Evolutionary conservation across 2,888 invertebrate genomes (phyloP).

Genomic region (Lagria hirta): DNA sequence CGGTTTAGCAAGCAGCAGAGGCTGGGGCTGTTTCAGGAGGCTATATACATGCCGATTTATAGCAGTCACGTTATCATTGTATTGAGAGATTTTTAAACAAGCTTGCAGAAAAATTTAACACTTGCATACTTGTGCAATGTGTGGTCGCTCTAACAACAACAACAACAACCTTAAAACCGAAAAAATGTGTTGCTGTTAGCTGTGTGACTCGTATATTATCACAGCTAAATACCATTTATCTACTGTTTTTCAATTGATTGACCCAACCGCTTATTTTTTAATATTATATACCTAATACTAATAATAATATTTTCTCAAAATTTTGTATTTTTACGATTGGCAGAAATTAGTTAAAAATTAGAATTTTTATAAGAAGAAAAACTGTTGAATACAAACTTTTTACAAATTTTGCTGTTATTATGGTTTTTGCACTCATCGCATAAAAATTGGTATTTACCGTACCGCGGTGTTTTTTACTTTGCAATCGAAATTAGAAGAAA

Average conservation of each 20-base stretch:
- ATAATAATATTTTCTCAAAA: background rate
- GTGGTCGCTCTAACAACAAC: slow-evolving; percentile 40
- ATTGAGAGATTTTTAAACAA: slow-evolving; percentile 39
- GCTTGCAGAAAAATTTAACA: slow-evolving; percentile 37
- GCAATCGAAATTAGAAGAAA: too few relatives aligned
- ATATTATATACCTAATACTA: background rate
- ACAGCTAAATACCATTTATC: background rate
- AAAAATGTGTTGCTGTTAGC: slow-evolving; percentile 17
- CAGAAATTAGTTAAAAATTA: too few relatives aligned
- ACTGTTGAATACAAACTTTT: too few relatives aligned
- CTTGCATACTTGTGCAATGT: slow-evolving; percentile 34
- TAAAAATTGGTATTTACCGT: too few relatives aligned
- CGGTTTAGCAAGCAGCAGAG: slow-evolving; percentile 46
- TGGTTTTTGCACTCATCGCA: too few relatives aligned
- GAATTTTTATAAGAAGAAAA: too few relatives aligned
- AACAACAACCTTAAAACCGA: too few relatives aligned
- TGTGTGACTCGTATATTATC: slow-evolving; percentile 5
- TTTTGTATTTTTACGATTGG: too few relatives aligned
- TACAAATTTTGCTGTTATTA: too few relatives aligned
- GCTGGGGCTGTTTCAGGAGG: slow-evolving; percentile 40
- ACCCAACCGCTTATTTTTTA: slow-evolving; percentile 1
- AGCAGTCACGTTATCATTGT: slow-evolving; percentile 49
- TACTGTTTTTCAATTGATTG: background rate
- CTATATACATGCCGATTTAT: slow-evolving; percentile 48
- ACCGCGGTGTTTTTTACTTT: too few relatives aligned